A percentile compares a stretch with the other conserved stretches of the same genome.
Evolutionary conservation across 1,140 invertebrate genomes (phyloP).

Genomic region (Magallana angulata): DNA sequence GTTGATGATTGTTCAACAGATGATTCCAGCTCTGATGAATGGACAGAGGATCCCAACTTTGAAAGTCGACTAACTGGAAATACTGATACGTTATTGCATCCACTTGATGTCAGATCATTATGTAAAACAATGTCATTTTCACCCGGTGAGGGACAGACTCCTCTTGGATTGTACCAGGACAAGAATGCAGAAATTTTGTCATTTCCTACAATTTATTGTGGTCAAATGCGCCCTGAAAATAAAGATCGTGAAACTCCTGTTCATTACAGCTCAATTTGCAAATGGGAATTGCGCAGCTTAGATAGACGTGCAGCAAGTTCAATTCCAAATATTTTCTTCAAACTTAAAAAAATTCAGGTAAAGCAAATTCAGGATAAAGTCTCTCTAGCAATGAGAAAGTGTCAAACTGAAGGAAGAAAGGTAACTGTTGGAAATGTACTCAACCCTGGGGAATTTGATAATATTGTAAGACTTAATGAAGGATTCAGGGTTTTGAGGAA

Average conservation of each 20-base stretch:
- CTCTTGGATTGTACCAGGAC: conserved; percentile 57
- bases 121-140: neutral
- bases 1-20: neutral
- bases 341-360: conserved; percentile 60
- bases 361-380: conserved; percentile 59
- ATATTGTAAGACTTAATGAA: conserved; percentile 61
- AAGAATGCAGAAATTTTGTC: conserved; percentile 54
- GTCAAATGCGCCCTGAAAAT: conserved; percentile 50
- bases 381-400: conserved; percentile 53
- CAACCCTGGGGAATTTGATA: conserved; percentile 41
- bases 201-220: conserved; percentile 63
- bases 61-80: conserved; percentile 38
- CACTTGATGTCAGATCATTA: neutral
- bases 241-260: conserved; percentile 46
- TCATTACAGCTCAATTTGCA: conserved; percentile 55
- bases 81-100: neutral
- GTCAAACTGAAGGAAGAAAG: conserved; percentile 41
- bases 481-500: conserved; percentile 58
- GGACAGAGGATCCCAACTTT: neutral
- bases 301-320: conserved; percentile 58
- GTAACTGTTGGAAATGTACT: conserved; percentile 51
- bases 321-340: conserved; percentile 63
- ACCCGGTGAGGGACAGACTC: conserved; percentile 52
- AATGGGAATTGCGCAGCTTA: conserved; percentile 59
- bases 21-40: too few species aligned